Conservation (phyloP, 2,113 vertebrate genomes). For the Silurus meridionalis region DNA sequence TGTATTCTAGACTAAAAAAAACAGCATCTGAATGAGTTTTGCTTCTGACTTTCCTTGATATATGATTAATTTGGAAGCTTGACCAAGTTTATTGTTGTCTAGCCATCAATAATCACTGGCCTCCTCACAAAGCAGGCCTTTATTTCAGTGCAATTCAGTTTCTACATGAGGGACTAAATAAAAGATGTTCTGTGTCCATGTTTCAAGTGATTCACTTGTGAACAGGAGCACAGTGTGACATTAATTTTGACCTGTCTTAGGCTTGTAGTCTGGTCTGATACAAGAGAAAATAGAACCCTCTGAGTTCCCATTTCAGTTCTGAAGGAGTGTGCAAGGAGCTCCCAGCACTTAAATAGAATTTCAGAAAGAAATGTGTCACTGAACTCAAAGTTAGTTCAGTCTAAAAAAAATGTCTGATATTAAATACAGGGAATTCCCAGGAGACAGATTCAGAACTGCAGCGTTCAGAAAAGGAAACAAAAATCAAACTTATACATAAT, state of each 20-base stretch:
- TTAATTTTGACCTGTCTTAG: not conserved
- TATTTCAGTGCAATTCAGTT: conserved; percentile 13
- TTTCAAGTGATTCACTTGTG: not conserved
- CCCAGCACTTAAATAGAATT: not conserved
- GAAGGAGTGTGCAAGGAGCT: not conserved
- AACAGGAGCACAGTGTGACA: conserved; percentile 7
- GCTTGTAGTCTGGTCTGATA: not conserved
- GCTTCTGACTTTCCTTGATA: not conserved
- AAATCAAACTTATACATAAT: not conserved
- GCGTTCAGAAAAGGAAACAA: not conserved
- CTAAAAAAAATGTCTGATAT: not conserved
- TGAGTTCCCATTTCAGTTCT: not conserved
- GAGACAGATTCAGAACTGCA: not conserved
- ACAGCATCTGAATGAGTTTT: not conserved
- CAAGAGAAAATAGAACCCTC: not conserved
- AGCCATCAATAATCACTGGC: not conserved
- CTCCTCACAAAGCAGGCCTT: conserved; percentile 2
- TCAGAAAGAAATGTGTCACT: not conserved
- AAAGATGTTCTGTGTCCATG: conserved; percentile 11
- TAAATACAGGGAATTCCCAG: not conserved
- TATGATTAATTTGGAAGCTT: not conserved
- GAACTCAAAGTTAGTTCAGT: not conserved
- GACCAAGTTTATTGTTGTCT: conserved; percentile 18
- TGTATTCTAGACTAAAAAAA: not conserved
- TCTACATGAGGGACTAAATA: conserved; percentile 9